Conservation (phyloP, 2,888 invertebrate genomes). For the Diloba caeruleocephala region DNA sequence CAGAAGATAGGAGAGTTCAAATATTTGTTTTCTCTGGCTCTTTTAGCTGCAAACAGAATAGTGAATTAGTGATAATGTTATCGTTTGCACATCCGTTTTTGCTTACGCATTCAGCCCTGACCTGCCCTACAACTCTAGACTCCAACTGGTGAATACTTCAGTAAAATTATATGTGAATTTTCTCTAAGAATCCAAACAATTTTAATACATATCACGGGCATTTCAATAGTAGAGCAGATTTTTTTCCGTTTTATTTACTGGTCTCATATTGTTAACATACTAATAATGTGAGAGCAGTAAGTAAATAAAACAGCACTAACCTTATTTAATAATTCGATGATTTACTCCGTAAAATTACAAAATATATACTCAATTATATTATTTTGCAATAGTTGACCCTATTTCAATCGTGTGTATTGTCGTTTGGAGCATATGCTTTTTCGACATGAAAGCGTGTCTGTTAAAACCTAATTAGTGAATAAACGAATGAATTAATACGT, state of each 20-base stretch:
- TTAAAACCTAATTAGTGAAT: too few relatives aligned
- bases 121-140: slow-evolving; percentile 83
- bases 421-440: slow-evolving; percentile 18
- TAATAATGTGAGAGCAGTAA: too few relatives aligned
- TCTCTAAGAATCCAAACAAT: slow-evolving; percentile 44
- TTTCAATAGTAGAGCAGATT: not conserved
- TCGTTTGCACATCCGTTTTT: slow-evolving; percentile 84
- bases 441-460: too few relatives aligned
- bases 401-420: slow-evolving; percentile 1
- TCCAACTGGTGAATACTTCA: slow-evolving; percentile 75
- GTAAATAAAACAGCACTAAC: too few relatives aligned
- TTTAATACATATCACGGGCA: slow-evolving; percentile 13
- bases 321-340: too few relatives aligned
- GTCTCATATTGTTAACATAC: too few relatives aligned
- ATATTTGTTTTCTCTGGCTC: slow-evolving; percentile 61
- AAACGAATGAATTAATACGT: too few relatives aligned
- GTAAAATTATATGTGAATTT: slow-evolving; percentile 71
- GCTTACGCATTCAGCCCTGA: slow-evolving; percentile 85
- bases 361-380: too few relatives aligned
- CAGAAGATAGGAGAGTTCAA: slow-evolving; percentile 47
- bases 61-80: slow-evolving; percentile 77
- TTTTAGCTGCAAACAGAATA: slow-evolving; percentile 58
- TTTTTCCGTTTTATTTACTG: slow-evolving; percentile 4
- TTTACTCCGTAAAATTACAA: too few relatives aligned
- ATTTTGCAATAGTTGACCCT: not conserved